Conservation (phyloP, 2,888 invertebrate species). For the Sesia bembeciformis region DNA sequence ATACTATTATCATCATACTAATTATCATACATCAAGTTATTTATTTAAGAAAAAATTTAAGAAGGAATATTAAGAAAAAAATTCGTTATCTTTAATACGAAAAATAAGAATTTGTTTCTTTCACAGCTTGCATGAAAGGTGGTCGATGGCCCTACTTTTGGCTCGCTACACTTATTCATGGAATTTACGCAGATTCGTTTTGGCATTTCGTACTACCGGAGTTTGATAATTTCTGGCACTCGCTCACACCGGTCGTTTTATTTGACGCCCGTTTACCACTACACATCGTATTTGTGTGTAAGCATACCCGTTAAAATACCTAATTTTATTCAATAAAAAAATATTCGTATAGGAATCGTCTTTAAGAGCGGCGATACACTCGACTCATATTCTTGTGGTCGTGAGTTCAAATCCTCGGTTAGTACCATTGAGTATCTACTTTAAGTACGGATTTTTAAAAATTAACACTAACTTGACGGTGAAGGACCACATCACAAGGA, state of each 20-base stretch:
- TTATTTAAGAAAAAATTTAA: too few species aligned
- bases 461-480: too few species aligned
- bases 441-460: too few species aligned
- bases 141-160: conserved; percentile 84
- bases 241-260: conserved; percentile 82
- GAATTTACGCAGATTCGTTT: conserved; percentile 79
- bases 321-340: too few species aligned
- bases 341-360: background rate
- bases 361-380: too few species aligned
- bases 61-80: background rate
- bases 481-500: too few species aligned
- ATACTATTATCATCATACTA: too few species aligned
- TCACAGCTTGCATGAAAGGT: conserved; percentile 78
- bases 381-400: too few species aligned
- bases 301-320: conserved; percentile 29
- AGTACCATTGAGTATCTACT: too few species aligned
- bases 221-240: conserved; percentile 90
- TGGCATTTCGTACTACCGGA: conserved; percentile 81
- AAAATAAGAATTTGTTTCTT: background rate
- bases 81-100: background rate
- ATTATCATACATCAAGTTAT: background rate
- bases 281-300: conserved; percentile 83
- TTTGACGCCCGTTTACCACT: conserved; percentile 81
- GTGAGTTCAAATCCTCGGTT: too few species aligned
- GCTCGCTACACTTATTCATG: conserved; percentile 82